Evolutionary conservation across 2,113 vertebrate genomes (phyloP), one percentile per base, ranked within the genome.

Genomic region (Rousettus leschenaultii): DNA sequence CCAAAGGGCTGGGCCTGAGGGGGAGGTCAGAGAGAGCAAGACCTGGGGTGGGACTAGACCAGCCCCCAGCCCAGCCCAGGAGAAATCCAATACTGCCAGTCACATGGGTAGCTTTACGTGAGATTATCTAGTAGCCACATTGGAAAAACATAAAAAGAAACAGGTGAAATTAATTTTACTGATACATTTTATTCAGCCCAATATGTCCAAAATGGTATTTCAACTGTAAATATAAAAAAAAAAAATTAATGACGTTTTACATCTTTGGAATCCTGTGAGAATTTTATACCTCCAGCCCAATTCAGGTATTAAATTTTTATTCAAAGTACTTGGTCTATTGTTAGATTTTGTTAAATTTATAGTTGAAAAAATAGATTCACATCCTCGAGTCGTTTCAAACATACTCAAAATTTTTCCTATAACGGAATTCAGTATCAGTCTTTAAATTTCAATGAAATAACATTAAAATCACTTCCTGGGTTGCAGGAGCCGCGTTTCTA

Each of bases 301-400:
- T 92, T 92, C 78, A 89, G 24, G 89, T 10, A 73, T 16, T 66
- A 79, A 7, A 43, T 91, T 95, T 95, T 75, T 79, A 90, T 86
- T 43, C 26, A 26, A 22, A 63, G 77, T 43, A 88, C 6, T 30
- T 86, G 33, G 33, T 65, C 75, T 86, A 16, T 68, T 80, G 43
- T 82, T 86, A 84, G 43, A 94, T 55, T 38, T 21, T 21, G 22
- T 89, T 59, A 74, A 24, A 73, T 71, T n/a, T 71, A 38, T 43
- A 71, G 63, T 65, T 61, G 28, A 68, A 74, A 89, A 78, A 86
- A 65, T 63, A 68, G 21, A 79, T 28, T 68, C n/a, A 95, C 11
- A 14, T 45, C 59, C 33, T 90, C 40, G n/a, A 30, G 61, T 61
- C 88, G 71, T 73, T 82, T 43, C 30, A 75, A 16, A 65, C n/a